Percentiles rank a stretch among this genome's conserved stretches.
Evolutionary conservation across 30 jellyfish, hydroid and myxozoan genomes (phyloP).

Genomic region (Catostylus mosaicus): DNA sequence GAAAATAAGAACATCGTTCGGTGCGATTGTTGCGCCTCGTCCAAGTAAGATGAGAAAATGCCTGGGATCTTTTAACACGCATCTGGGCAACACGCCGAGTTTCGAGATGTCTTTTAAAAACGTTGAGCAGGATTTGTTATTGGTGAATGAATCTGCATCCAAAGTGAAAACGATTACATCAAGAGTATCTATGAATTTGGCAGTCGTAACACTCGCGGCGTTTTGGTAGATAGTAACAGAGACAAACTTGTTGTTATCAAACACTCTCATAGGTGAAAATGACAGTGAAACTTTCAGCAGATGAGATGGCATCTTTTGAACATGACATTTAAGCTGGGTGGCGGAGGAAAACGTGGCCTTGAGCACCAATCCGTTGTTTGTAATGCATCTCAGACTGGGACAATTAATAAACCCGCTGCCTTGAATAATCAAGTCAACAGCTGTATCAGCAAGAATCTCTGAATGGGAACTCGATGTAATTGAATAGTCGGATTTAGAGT

Average conservation of each 20-base stretch:
- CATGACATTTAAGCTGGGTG: conserved; percentile 33
- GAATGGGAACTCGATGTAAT: conserved; percentile 19
- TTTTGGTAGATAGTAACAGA: conserved; percentile 1
- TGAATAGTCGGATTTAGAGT: not conserved
- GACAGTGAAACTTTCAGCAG: conserved; percentile 10
- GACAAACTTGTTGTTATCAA: not conserved
- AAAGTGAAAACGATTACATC: conserved; percentile 9
- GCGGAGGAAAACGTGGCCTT: conserved; percentile 38
- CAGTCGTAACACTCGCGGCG: conserved; percentile 19
- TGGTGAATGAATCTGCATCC: not conserved
- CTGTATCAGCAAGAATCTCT: not conserved
- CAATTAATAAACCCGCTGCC: conserved; percentile 43
- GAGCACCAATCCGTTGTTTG: conserved; percentile 16
- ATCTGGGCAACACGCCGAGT: conserved; percentile 29
- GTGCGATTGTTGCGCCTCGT: conserved; percentile 18
- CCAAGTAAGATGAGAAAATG: conserved; percentile 18
- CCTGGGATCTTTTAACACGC: conserved; percentile 9
- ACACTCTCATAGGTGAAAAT: conserved; percentile 17
- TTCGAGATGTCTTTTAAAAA: not conserved
- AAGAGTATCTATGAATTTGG: conserved; percentile 19
- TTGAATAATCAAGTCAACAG: conserved; percentile 11
- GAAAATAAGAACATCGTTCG: conserved; percentile 12
- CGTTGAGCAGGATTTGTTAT: conserved; percentile 10
- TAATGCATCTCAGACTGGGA: conserved; percentile 23
- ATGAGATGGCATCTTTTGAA: conserved; percentile 18